phyloP scores from a whole-genome alignment of 2,113 vertebrate genomes.

The Phrynosoma platyrhinos region DNA sequence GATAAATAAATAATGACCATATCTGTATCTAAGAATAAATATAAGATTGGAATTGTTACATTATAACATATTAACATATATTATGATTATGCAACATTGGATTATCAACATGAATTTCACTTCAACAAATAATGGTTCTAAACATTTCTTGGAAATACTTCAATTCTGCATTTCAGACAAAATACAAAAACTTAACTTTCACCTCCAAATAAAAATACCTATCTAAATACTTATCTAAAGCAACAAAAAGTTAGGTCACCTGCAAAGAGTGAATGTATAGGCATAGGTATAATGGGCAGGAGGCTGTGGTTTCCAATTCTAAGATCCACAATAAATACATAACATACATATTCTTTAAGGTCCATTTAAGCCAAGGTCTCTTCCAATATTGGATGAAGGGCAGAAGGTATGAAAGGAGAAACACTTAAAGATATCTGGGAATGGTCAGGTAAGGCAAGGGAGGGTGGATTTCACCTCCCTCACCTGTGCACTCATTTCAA shows the following conservation, averaged over 20 bases:
- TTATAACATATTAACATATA: slow-evolving; percentile 8
- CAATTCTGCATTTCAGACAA: background rate
- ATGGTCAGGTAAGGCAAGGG: background rate
- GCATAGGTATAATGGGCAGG: background rate
- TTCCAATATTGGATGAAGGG: background rate
- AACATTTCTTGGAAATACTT: background rate
- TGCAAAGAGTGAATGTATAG: background rate
- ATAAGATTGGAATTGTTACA: background rate
- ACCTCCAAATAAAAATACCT: background rate
- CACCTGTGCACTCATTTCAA: background rate
- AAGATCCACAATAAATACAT: background rate
- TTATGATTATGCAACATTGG: background rate
- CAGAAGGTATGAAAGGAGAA: background rate
- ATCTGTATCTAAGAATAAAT: slow-evolving; percentile 86
- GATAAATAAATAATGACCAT: slow-evolving; percentile 97
- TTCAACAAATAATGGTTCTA: too few relatives aligned
- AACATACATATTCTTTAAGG: background rate
- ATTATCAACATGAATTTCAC: background rate
- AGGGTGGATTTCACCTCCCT: background rate
- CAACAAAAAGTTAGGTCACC: background rate
- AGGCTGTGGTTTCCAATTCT: background rate
- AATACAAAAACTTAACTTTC: background rate
- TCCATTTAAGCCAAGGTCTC: background rate
- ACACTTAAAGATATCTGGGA: background rate
- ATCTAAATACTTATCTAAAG: background rate